A percentile compares a stretch with the other conserved stretches of the same genome.
Conservation (phyloP, 2,797 vertebrate species). For the Avahi laniger region DNA sequence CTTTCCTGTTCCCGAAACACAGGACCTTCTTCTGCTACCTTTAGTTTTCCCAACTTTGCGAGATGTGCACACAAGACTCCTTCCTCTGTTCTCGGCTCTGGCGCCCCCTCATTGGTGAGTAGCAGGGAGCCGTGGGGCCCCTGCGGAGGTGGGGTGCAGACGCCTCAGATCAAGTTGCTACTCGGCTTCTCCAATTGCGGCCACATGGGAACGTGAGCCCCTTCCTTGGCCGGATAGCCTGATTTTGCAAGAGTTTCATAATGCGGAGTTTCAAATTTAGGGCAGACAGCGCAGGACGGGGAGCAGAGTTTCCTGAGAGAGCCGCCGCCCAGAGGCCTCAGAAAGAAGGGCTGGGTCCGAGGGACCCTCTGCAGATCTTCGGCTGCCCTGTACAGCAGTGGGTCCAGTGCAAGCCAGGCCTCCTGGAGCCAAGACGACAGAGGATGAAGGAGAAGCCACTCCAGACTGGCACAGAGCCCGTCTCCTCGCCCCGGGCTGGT, state of each 20-base stretch:
- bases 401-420: background rate
- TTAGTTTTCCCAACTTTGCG: background rate
- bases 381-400: background rate
- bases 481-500: background rate
- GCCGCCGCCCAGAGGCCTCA: background rate
- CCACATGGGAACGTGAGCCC: background rate
- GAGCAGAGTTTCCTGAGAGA: background rate
- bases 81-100: background rate
- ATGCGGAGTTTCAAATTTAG: background rate
- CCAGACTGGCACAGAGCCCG: background rate
- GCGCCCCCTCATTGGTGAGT: background rate
- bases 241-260: background rate
- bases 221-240: background rate
- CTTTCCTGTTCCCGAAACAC: background rate
- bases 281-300: no score
- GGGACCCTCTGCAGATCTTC: background rate
- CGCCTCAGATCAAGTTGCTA: background rate
- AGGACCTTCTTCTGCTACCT: background rate
- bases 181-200: background rate
- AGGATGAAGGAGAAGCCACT: background rate
- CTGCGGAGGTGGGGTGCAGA: background rate
- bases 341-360: fast-evolving
- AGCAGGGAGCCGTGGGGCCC: background rate
- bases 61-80: background rate
- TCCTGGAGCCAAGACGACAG: fast-evolving